Base-by-base conservation (phyloP, 2,797 vertebrate species). In the Coregonus ussuriensis region DNA sequence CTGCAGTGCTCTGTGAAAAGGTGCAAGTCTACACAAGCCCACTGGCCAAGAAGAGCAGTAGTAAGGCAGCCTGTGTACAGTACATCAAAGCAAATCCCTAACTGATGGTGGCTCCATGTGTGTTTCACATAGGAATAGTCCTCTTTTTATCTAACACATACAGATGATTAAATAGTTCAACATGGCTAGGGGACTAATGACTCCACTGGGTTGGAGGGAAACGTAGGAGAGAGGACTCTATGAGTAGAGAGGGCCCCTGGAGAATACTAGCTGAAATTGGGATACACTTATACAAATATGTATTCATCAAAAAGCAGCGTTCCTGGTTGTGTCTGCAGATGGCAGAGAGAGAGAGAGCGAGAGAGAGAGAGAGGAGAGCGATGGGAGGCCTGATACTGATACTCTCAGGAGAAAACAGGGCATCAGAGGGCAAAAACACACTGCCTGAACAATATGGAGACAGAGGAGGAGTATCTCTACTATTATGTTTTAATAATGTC, bases 141-240 rank as follows among this genome's bases (percentile, higher is more conserved):
- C 91, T 90, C 92, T 93, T 79, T 93, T 93, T 93, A 91, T 93
- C 89, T 91, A 91, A 91, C 92, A 91, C 88, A 47, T 9, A 91
- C 91, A 93, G 87, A 94, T 93, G 93, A 94, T 94, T 94, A 94
- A 94, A 94, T 91, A 94, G 92, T 94, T 94, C 92, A 94, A 93
- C 90, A 91, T 89, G 85, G 91, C 90, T 89, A 92, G 89, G 89
- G 93, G 91, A 93, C 92, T 93, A 94, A 94, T 94, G 93, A 92
- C 92, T 94, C 92, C 92, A 88, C 91, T 91, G 92, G 94, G 94
- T 91, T 93, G 87, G 84, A 85, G 84, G 83, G 84, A 84, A 93
- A 88, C 91, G 11, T 47, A 91, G 90, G 93, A 94, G 92, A 74
- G 59, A 69, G 35, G 82, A 83, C 47, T 65, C 25, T 31, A 13